Conservation (phyloP, 2,888 invertebrate genomes). For the Galerucella pusilla region DNA sequence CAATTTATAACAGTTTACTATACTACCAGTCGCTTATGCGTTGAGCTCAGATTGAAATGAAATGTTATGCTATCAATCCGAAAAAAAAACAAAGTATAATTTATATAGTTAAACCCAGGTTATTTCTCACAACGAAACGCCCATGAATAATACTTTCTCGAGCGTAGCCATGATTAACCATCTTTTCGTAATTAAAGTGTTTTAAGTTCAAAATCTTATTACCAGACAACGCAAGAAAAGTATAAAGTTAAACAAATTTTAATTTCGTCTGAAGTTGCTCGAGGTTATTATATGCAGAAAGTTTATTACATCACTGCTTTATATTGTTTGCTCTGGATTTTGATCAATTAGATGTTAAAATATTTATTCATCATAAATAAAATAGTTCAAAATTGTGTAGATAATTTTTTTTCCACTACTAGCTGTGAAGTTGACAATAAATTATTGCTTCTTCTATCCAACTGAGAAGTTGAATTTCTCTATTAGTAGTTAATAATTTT, state of each 20-base stretch:
- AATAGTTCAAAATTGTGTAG: too few relatives aligned
- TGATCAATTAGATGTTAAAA: not conserved
- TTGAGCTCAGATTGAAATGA: too few relatives aligned
- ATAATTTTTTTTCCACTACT: too few relatives aligned
- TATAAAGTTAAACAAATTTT: not conserved
- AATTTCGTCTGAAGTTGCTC: not conserved
- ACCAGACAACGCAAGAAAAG: conserved; percentile 2
- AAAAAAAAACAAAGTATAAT: too few relatives aligned
- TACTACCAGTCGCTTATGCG: too few relatives aligned
- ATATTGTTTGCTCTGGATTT: not conserved
- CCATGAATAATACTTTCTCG: not conserved
- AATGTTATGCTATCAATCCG: too few relatives aligned
- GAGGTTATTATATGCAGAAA: not conserved
- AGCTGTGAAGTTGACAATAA: too few relatives aligned
- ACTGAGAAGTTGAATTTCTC: too few relatives aligned
- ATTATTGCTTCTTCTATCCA: too few relatives aligned
- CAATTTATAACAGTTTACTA: too few relatives aligned
- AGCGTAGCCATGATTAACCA: not conserved
- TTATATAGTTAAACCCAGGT: too few relatives aligned
- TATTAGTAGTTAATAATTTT: too few relatives aligned
- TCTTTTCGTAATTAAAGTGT: not conserved
- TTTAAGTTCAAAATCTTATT: not conserved
- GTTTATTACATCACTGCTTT: not conserved
- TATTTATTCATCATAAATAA: not conserved
- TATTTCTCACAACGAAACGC: not conserved